phyloP scores from a whole-genome alignment of 2,113 vertebrate species.

The Meriones unguiculatus region DNA sequence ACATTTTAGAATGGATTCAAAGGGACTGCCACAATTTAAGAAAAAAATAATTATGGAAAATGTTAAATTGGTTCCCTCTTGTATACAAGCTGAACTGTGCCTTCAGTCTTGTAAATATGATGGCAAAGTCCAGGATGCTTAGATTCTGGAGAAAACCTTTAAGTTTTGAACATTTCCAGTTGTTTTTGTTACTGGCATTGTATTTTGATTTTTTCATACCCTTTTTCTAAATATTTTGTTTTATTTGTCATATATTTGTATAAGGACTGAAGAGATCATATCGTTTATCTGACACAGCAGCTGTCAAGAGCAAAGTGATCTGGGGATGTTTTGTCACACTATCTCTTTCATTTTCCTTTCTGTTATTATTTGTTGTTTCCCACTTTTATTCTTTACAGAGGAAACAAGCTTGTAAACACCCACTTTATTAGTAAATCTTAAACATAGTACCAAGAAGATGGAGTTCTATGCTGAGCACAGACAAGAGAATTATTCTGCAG shows the following conservation, averaged over 20 bases:
- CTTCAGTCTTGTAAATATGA: background rate
- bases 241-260: background rate
- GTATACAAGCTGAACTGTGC: background rate
- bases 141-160: background rate
- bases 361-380: background rate
- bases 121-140: background rate
- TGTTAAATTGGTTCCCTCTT: background rate
- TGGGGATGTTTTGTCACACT: background rate
- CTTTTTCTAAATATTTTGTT: background rate
- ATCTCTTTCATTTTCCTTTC: background rate
- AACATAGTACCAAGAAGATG: background rate
- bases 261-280: background rate
- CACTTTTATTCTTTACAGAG: background rate
- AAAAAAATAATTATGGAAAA: conserved; percentile 4
- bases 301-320: background rate
- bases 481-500: background rate
- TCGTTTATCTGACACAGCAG: background rate
- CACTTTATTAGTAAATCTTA: background rate
- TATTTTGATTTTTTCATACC: background rate
- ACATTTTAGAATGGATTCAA: conserved; percentile 26
- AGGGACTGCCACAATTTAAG: conserved; percentile 11
- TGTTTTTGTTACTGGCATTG: background rate
- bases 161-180: background rate
- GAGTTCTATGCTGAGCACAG: background rate
- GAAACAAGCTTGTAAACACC: background rate